Conservation (phyloP, 2,113 vertebrate species). For the Gobiocypris rarus region DNA sequence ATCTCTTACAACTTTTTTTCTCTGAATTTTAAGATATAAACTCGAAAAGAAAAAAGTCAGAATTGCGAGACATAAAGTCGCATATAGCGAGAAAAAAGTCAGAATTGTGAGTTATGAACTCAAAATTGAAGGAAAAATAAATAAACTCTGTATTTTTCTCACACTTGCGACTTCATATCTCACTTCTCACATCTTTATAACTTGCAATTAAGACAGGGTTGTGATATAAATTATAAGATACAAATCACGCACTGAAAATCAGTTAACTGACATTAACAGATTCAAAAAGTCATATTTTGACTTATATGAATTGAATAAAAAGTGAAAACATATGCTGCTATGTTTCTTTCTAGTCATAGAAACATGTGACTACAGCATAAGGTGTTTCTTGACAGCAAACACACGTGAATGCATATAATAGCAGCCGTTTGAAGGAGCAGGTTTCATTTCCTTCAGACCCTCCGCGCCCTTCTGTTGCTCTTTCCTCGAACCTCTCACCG, state of each 20-base stretch:
- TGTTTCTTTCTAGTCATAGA: background rate
- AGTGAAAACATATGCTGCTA: background rate
- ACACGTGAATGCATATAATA: background rate
- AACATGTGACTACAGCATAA: background rate
- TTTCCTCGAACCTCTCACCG: conserved; percentile 4
- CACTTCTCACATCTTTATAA: no score
- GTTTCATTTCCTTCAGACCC: conserved; percentile 18
- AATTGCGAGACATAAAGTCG: no score
- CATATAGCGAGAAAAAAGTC: no score
- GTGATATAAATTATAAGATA: background rate
- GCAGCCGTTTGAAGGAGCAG: background rate
- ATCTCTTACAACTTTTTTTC: no score
- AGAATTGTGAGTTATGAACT: no score
- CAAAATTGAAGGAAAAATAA: no score
- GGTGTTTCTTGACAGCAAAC: background rate
- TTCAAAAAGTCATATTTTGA: background rate
- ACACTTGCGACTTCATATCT: no score
- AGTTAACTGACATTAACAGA: background rate
- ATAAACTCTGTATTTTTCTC: no score
- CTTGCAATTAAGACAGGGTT: no score
- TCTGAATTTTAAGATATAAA: no score
- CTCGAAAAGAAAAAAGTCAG: no score
- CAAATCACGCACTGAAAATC: background rate
- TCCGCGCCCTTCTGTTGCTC: conserved; percentile 22
- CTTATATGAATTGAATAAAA: background rate